A percentile compares a stretch with the other conserved stretches of the same genome.
These are phyloP conservation scores for Herminia tarsipennalis DNA, from an alignment of 2,888 invertebrate species.

Conservation along the genomic window DNA sequence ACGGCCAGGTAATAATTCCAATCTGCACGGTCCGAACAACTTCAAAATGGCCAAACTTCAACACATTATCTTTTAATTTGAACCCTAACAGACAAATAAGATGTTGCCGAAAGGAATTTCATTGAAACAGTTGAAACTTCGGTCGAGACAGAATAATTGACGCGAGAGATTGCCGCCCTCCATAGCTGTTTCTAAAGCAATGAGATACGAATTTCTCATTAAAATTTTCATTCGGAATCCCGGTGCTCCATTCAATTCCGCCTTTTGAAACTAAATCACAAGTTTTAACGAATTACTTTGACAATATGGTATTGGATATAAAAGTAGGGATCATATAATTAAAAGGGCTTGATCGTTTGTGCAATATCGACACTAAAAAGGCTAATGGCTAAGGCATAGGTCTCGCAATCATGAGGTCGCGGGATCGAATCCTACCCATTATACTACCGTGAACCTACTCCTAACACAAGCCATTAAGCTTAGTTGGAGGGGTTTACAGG, in stretches of 20 bases:
- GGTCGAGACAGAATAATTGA: conserved; percentile 69
- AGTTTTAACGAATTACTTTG: conserved; percentile 76
- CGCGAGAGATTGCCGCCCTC: conserved; percentile 65
- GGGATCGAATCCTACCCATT: no score
- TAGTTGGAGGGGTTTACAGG: no score
- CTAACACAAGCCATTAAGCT: no score
- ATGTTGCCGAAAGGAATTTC: conserved; percentile 62
- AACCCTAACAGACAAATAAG: conserved; percentile 70
- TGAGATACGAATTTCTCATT: conserved; percentile 82
- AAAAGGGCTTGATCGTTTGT: conserved; percentile 23
- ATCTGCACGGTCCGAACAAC: conserved; percentile 71
- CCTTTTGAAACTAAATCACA: conserved; percentile 79
- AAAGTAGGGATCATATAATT: conserved; percentile 55
- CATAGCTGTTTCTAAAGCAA: conserved; percentile 69
- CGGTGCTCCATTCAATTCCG: conserved; percentile 72
- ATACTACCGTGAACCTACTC: no score
- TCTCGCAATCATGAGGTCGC: no score
- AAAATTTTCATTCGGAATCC: conserved; percentile 76
- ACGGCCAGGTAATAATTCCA: conserved; percentile 80
- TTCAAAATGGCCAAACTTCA: conserved; percentile 75
- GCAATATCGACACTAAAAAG: conserved; percentile 18
- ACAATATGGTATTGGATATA: conserved; percentile 70
- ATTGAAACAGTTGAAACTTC: conserved; percentile 65
- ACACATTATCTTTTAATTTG: conserved; percentile 79
- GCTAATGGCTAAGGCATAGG: conserved; percentile 10